phyloP scores from a whole-genome alignment of 2,888 invertebrate species.

The Ashinkailepas kermadecensis region DNA sequence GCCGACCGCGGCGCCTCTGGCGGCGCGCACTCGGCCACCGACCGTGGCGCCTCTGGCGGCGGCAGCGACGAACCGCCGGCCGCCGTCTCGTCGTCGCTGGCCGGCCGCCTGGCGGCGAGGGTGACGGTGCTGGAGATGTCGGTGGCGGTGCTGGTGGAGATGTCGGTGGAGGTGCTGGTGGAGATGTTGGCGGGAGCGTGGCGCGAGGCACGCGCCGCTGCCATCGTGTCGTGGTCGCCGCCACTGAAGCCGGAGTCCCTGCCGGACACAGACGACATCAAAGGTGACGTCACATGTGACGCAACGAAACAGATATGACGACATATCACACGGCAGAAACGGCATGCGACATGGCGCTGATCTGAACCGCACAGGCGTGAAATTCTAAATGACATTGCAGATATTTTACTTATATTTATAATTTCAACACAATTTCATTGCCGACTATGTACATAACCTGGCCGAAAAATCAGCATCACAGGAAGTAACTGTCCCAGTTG shows the following conservation, averaged over 20 bases:
- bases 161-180: not conserved
- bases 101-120: no score
- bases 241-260: conserved; percentile 1
- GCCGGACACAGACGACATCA: not conserved
- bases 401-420: no score
- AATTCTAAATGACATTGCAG: no score
- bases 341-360: no score
- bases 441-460: no score
- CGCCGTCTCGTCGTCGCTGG: no score
- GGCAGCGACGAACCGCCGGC: not conserved
- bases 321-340: not conserved
- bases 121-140: no score
- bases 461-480: no score
- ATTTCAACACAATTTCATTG: no score
- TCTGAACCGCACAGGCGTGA: no score
- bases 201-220: not conserved
- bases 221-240: not conserved
- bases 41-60: not conserved
- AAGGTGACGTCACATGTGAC: not conserved
- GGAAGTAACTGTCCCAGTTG: no score
- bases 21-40: not conserved
- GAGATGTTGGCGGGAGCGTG: not conserved
- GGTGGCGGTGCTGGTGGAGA: not conserved
- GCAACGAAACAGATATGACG: not conserved
- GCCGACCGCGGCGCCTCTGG: not conserved